Evolutionary conservation across 2,797 vertebrate species (phyloP).

Genomic region (Smutsia gigantea): DNA sequence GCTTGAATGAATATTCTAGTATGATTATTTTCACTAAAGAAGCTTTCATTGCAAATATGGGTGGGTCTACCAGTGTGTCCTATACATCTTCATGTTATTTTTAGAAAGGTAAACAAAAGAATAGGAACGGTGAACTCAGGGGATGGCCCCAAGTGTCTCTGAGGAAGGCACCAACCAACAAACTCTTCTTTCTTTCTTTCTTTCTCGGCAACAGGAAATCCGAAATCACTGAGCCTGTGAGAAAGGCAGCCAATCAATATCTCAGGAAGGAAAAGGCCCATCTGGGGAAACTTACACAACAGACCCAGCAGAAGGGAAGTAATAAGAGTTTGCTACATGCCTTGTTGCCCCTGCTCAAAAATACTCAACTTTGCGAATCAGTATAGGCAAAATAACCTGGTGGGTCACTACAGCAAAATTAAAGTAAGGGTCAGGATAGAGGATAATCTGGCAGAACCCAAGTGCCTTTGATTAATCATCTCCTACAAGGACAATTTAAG

Average conservation of each 20-base stretch:
- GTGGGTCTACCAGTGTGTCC: background rate
- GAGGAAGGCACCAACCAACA: background rate
- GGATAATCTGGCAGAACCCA: background rate
- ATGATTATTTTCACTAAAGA: conserved; percentile 51
- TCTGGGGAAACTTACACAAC: background rate
- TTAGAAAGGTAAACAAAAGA: conserved; percentile 57
- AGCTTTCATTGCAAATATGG: conserved; percentile 24
- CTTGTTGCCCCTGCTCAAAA: background rate
- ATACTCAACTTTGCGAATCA: background rate
- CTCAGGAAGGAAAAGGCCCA: conserved; percentile 34
- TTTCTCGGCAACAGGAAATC: conserved; percentile 37
- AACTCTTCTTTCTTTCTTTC: background rate
- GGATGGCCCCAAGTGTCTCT: background rate
- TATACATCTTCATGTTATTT: background rate
- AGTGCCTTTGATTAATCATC: conserved; percentile 53
- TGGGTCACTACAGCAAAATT: background rate
- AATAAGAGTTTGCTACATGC: background rate
- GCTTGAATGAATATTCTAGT: background rate
- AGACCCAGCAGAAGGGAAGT: background rate
- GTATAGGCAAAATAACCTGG: background rate
- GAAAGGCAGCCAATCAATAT: conserved; percentile 41
- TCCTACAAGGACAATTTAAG: conserved; percentile 23
- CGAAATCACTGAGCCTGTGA: conserved; percentile 37
- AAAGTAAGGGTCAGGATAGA: background rate
- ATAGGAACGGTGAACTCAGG: conserved; percentile 8